Conservation (phyloP, 2,113 vertebrate genomes). For the Rhodinocichla rosea region DNA sequence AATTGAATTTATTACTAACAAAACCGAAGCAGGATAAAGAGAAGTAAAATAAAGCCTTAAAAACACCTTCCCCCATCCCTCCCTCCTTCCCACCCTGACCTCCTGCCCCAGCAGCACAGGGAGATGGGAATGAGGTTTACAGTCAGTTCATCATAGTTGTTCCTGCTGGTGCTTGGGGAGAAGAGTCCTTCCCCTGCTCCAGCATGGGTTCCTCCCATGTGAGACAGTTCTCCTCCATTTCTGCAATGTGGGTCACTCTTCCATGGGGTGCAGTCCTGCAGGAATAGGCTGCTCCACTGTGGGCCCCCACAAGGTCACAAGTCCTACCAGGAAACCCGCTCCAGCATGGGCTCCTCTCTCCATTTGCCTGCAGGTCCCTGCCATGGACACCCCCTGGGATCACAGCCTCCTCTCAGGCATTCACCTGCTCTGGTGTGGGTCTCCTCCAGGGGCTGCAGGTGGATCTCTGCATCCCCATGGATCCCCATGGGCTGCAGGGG, state of each 20-base stretch:
- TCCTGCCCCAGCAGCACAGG: neutral
- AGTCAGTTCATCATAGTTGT: neutral
- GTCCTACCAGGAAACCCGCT: neutral
- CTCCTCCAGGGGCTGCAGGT: neutral
- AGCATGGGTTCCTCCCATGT: fast-evolving
- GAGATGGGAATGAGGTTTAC: neutral
- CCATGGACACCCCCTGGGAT: neutral
- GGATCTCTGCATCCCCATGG: neutral
- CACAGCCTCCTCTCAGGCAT: neutral
- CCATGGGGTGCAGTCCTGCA: neutral
- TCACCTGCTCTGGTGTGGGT: neutral
- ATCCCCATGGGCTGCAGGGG: neutral
- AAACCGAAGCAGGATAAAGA: neutral
- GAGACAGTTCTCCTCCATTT: neutral
- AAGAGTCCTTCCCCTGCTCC: neutral
- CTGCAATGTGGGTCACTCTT: neutral
- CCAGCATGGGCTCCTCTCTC: neutral
- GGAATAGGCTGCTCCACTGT: neutral
- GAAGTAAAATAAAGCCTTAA: neutral
- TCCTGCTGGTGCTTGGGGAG: neutral
- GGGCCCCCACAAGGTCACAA: neutral
- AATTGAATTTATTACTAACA: neutral
- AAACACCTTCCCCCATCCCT: neutral
- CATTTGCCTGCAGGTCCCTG: neutral
- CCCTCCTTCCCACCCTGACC: neutral